Conservation (phyloP, 1,140 invertebrate genomes). For the Grapholita molesta region DNA sequence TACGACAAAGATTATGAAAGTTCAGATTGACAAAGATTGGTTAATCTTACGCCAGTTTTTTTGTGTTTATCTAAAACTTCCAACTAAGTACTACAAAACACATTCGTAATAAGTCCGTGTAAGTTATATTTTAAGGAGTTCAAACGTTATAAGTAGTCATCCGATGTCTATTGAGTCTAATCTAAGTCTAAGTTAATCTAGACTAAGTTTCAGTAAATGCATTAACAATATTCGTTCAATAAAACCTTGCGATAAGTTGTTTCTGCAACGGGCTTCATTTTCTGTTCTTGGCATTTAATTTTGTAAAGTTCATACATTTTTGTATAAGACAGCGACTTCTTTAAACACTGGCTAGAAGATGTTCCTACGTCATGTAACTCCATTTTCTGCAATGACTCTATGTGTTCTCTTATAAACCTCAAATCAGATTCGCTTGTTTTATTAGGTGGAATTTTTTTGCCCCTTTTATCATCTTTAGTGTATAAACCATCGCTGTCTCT, state of each 20-base stretch:
- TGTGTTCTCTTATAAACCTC: neutral
- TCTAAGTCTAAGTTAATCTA: too few relatives aligned
- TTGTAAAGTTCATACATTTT: neutral
- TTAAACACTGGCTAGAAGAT: neutral
- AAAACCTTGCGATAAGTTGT: neutral
- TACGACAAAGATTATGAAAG: too few relatives aligned
- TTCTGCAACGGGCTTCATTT: neutral
- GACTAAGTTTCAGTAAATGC: too few relatives aligned
- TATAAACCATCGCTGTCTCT: neutral
- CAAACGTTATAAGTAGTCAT: too few relatives aligned
- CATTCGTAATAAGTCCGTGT: too few relatives aligned
- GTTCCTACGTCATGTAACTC: neutral
- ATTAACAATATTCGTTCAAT: neutral
- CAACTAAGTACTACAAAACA: too few relatives aligned
- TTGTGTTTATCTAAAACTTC: too few relatives aligned
- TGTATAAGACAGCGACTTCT: neutral
- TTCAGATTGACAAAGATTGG: too few relatives aligned
- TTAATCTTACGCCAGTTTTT: too few relatives aligned
- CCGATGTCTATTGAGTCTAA: too few relatives aligned
- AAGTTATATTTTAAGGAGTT: too few relatives aligned
- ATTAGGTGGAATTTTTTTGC: neutral
- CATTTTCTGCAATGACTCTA: neutral
- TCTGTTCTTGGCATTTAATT: neutral
- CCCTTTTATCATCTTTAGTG: neutral
- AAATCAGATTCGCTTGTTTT: neutral